Evolutionary conservation across 2,113 vertebrate species (phyloP).

Genomic region (Motacilla alba): DNA sequence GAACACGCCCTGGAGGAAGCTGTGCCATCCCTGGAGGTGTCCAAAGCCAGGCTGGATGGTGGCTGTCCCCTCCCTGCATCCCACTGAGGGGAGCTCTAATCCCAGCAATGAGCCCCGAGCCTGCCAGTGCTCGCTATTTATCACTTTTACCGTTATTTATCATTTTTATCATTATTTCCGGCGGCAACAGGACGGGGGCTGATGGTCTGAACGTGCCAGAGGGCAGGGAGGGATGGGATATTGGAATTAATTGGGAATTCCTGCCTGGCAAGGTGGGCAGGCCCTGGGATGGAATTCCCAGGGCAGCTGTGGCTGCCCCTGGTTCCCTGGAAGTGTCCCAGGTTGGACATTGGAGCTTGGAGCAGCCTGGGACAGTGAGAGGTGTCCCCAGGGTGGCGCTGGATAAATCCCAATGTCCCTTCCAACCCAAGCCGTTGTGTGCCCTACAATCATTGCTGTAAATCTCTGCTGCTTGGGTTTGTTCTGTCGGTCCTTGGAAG

Average conservation of each 20-base stretch:
- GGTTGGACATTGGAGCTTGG: background rate
- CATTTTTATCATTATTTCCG: background rate
- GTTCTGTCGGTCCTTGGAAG: background rate
- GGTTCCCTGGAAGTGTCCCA: background rate
- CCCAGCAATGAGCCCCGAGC: background rate
- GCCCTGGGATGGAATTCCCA: accelerated
- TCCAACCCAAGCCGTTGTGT: background rate
- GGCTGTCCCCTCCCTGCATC: background rate
- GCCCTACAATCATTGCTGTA: accelerated
- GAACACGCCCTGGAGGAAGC: accelerated
- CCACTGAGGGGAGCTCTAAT: slow-evolving; percentile 70
- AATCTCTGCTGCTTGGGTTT: accelerated
- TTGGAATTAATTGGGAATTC: background rate
- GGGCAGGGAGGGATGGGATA: background rate
- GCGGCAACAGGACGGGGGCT: background rate
- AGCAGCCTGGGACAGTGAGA: background rate
- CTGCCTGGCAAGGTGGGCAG: background rate
- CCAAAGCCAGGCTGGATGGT: background rate
- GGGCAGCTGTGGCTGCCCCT: background rate
- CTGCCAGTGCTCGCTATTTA: background rate
- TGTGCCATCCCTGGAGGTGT: background rate
- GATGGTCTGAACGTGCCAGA: background rate
- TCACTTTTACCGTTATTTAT: background rate
- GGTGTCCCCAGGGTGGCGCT: background rate
- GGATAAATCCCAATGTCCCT: background rate